Evolutionary conservation across 2,888 invertebrate genomes (phyloP).

Genomic region (Polylopha cassiicola): DNA sequence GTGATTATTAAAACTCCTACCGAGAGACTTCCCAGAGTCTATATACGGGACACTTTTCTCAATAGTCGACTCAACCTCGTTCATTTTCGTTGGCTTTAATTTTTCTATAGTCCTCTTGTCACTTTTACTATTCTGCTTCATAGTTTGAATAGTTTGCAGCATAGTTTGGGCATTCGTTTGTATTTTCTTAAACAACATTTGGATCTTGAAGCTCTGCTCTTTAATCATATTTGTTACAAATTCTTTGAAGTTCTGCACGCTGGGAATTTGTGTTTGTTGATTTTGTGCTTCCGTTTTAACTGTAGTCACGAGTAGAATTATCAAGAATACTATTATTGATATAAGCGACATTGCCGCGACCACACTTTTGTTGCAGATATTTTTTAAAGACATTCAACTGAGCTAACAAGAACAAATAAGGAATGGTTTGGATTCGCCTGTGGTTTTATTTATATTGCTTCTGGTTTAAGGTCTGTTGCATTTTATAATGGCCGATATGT

Average conservation of each 20-base stretch:
- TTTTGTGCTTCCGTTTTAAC: slow-evolving; percentile 44
- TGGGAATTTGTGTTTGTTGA: slow-evolving; percentile 32
- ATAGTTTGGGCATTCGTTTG: slow-evolving; percentile 60
- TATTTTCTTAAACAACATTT: slow-evolving; percentile 54
- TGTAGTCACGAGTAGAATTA: slow-evolving; percentile 45
- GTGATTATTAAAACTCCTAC: slow-evolving; percentile 53
- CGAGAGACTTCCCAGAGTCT: slow-evolving; percentile 29
- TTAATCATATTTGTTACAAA: slow-evolving; percentile 55
- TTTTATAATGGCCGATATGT: slow-evolving; percentile 50
- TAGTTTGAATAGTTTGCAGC: slow-evolving; percentile 51
- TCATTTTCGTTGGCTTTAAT: slow-evolving; percentile 9
- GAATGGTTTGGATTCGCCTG: slow-evolving; percentile 34
- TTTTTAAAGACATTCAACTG: slow-evolving; percentile 53
- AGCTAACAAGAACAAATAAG: slow-evolving; percentile 25
- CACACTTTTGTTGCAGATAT: slow-evolving; percentile 33
- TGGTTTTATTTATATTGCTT: slow-evolving; percentile 43
- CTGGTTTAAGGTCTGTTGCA: slow-evolving; percentile 48
- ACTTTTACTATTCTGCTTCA: slow-evolving; percentile 36
- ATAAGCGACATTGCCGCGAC: slow-evolving; percentile 54
- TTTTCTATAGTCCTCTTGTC: slow-evolving; percentile 9
- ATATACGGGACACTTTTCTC: slow-evolving; percentile 28
- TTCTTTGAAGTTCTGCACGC: slow-evolving; percentile 53
- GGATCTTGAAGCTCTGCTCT: slow-evolving; percentile 62
- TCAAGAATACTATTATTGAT: slow-evolving; percentile 45
- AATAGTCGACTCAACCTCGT: slow-evolving; percentile 25